Evolutionary conservation across 2,888 invertebrate genomes (phyloP).

Genomic region (Gerosis bhagava): DNA sequence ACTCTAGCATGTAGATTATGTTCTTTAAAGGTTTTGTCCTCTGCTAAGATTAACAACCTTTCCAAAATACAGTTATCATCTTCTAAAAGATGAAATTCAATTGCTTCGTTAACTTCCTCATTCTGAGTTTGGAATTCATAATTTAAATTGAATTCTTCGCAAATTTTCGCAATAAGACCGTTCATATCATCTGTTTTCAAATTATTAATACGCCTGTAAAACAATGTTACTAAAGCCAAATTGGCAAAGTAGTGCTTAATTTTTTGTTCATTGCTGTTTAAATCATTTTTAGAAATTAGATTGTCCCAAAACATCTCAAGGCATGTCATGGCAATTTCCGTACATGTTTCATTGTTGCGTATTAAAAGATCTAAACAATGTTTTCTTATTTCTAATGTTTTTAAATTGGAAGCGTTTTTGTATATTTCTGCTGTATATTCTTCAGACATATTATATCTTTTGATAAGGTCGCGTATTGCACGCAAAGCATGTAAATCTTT

Average conservation of each 20-base stretch:
- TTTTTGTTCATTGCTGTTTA: slow-evolving; percentile 44
- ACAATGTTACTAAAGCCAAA: slow-evolving; percentile 55
- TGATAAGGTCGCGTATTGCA: slow-evolving; percentile 86
- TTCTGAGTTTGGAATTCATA: slow-evolving; percentile 27
- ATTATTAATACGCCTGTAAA: slow-evolving; percentile 59
- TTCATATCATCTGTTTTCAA: slow-evolving; percentile 58
- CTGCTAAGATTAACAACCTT: slow-evolving; percentile 83
- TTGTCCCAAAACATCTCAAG: slow-evolving; percentile 73
- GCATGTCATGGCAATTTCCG: slow-evolving; percentile 80
- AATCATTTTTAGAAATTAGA: slow-evolving; percentile 39
- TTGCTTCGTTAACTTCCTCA: slow-evolving; percentile 31
- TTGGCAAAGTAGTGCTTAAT: slow-evolving; percentile 60
- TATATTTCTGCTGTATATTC: slow-evolving; percentile 77
- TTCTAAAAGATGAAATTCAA: slow-evolving; percentile 64
- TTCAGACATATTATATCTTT: slow-evolving; percentile 76
- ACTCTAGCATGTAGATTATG: slow-evolving; percentile 70
- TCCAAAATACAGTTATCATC: slow-evolving; percentile 85
- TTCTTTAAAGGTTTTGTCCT: slow-evolving; percentile 66
- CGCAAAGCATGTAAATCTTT: slow-evolving; percentile 94
- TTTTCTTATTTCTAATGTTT: slow-evolving; percentile 87
- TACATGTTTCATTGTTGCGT: slow-evolving; percentile 84
- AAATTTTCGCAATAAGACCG: slow-evolving; percentile 49
- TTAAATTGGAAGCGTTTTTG: slow-evolving; percentile 83
- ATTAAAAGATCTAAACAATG: slow-evolving; percentile 88
- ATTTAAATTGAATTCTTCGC: slow-evolving; percentile 40